Base-by-base conservation (phyloP, 2,888 invertebrate genomes). In the Hemaris fuciformis region DNA sequence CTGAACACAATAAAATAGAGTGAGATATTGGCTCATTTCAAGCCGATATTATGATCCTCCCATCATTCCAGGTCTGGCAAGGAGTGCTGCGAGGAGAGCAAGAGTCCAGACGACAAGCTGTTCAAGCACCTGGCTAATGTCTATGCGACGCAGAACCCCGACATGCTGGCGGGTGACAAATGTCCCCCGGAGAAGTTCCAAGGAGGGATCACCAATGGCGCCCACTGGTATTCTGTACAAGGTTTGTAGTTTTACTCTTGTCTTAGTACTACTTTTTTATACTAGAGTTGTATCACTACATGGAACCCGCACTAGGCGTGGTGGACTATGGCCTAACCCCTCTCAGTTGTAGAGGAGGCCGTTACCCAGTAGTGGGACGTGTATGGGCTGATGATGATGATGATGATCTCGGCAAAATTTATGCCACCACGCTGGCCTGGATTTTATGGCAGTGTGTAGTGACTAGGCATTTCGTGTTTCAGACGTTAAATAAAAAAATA, bases 201-300 rank as follows among this genome's bases (percentile, higher is more conserved):
- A 1, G 93, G 94, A 34, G 98, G 98, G 27, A 94, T 98, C 68
- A 98, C 97, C 3, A 99, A 99, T 79, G 99, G 99, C 8, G 98
- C 98, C 3, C 93, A 94, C 71, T 99, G 99, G 99, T 99, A 98
- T 84, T 95, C 95, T 79, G 95, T 98, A 0, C 91, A 94, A 89
- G 98, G 97, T 94, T 66, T 66, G 78, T 73, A 4, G 8, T n/a
- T 15, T 18, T 2, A n/a, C n/a, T n/a, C n/a, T n/a, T n/a, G n/a
- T n/a, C n/a, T n/a, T n/a, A n/a, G n/a, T n/a, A n/a, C n/a, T n/a
- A n/a, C n/a, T n/a, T n/a, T n/a, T n/a, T n/a, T n/a, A n/a, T n/a
- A n/a, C n/a, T n/a, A n/a, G n/a, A n/a, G n/a, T n/a, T n/a, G n/a
- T n/a, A n/a, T n/a, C n/a, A n/a, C n/a, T n/a, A n/a, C n/a, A n/a